Percentiles rank a stretch among this genome's conserved stretches.
Evolutionary conservation across 2,113 vertebrate genomes (phyloP).

Genomic region (Pseudorectes ferrugineus): DNA sequence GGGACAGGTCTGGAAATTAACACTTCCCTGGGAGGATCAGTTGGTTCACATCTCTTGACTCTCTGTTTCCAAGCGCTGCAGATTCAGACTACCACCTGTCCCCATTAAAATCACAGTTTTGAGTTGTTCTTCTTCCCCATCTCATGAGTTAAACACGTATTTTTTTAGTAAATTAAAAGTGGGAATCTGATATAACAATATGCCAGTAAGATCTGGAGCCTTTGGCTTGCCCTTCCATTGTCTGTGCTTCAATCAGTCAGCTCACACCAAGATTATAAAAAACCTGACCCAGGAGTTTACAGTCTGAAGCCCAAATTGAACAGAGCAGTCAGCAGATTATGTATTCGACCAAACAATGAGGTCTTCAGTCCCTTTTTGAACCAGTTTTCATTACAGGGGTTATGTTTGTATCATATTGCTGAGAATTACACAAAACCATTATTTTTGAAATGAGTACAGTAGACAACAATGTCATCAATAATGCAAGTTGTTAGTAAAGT

Average conservation of each 20-base stretch:
- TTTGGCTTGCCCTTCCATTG: constrained; percentile 39
- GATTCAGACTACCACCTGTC: neutral
- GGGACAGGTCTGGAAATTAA: neutral
- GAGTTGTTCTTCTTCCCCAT: neutral
- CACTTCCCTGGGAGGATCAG: neutral
- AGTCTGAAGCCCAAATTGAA: constrained; percentile 53
- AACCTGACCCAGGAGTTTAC: constrained; percentile 59
- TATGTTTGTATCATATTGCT: constrained; percentile 21
- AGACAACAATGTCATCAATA: neutral
- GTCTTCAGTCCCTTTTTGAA: constrained; percentile 28
- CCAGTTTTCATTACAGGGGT: neutral
- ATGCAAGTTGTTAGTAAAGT: neutral
- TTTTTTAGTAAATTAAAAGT: neutral
- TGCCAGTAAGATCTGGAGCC: constrained; percentile 43
- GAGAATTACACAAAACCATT: constrained; percentile 8
- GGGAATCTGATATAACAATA: neutral
- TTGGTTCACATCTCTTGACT: neutral
- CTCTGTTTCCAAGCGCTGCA: neutral
- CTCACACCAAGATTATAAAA: constrained; percentile 60
- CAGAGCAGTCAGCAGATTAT: constrained; percentile 50
- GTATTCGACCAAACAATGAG: constrained; percentile 29
- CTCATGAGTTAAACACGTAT: rapidly evolving
- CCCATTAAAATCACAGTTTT: neutral
- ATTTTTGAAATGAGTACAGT: neutral
- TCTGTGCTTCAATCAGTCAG: constrained; percentile 36